These are phyloP conservation scores for Torymus tubicola DNA, from an alignment of 2,888 invertebrate genomes.

Conservation along the genomic window DNA sequence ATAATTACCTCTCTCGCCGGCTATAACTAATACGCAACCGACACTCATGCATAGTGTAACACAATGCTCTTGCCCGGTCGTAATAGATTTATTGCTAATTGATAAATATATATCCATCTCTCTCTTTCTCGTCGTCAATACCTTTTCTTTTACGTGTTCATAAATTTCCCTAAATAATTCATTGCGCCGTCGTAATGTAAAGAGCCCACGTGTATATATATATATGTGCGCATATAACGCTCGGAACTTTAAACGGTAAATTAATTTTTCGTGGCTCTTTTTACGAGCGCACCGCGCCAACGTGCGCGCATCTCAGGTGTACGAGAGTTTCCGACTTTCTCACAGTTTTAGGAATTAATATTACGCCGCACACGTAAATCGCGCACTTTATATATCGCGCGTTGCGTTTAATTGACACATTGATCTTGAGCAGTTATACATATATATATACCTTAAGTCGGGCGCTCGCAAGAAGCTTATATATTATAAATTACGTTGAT, in stretches of 20 bases:
- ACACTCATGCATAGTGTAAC: background rate
- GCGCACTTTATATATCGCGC: too few relatives aligned
- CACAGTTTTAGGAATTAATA: slow-evolving; percentile 1
- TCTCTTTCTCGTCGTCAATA: background rate
- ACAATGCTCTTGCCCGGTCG: slow-evolving; percentile 9
- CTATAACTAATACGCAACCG: too few relatives aligned
- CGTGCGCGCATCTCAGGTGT: too few relatives aligned
- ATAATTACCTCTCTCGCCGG: too few relatives aligned
- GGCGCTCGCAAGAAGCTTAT: too few relatives aligned
- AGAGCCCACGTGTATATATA: too few relatives aligned
- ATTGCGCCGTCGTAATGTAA: slow-evolving; percentile 37
- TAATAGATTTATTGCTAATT: slow-evolving; percentile 52
- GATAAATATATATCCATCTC: slow-evolving; percentile 40
- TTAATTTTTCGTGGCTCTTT: slow-evolving; percentile 37
- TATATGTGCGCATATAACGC: background rate
- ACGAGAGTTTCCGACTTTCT: slow-evolving; percentile 15
- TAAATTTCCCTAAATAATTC: slow-evolving; percentile 50
- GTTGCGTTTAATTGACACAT: background rate
- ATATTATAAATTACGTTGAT: too few relatives aligned
- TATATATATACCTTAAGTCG: background rate
- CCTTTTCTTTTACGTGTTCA: slow-evolving; percentile 31
- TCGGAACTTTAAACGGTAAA: slow-evolving; percentile 41
- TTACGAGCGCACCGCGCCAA: background rate
- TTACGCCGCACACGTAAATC: too few relatives aligned
- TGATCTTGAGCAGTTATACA: background rate